phyloP scores from a whole-genome alignment of 37 sponge, comb jelly and placozoan species.

The Theonella swinhoei region DNA sequence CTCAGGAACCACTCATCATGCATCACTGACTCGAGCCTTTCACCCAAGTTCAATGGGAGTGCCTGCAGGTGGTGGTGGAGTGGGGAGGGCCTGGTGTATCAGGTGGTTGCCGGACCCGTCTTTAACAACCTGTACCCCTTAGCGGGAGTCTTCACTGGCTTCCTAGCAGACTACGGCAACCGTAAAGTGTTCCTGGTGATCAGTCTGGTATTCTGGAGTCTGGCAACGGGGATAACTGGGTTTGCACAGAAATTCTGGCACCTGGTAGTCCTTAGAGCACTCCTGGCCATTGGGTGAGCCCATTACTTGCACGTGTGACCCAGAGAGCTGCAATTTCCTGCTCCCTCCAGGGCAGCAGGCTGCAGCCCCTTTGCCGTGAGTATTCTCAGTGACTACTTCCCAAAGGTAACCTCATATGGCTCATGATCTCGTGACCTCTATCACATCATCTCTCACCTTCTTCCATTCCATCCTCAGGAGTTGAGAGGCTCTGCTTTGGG shows the following conservation, averaged over 20 bases:
- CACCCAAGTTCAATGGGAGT: neutral
- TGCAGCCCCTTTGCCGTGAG: conserved; percentile 86
- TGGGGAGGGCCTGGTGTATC: conserved; percentile 74
- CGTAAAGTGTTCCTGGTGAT: conserved; percentile 66
- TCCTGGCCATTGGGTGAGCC: conserved; percentile 79
- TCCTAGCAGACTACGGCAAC: conserved; percentile 68
- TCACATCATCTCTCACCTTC: neutral
- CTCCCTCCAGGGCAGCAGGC: conserved; percentile 74
- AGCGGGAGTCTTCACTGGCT: conserved; percentile 74
- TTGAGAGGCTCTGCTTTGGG: conserved; percentile 78
- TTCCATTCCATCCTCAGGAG: conserved; percentile 32
- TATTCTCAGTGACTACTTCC: conserved; percentile 83
- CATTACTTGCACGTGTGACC: conserved; percentile 1
- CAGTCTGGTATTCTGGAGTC: conserved; percentile 69
- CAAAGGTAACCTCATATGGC: conserved; percentile 36
- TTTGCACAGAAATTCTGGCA: conserved; percentile 76
- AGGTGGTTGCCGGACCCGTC: conserved; percentile 85
- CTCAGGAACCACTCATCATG: neutral
- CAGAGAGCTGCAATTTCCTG: conserved; percentile 18
- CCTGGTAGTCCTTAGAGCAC: conserved; percentile 67
- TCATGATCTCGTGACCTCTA: too few relatives aligned
- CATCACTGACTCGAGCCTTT: neutral
- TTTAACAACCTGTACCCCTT: conserved; percentile 83
- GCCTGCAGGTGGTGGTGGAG: conserved; percentile 49
- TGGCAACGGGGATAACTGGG: conserved; percentile 64